Conservation (phyloP, 1,140 invertebrate species). For the Holotrichia oblita region DNA sequence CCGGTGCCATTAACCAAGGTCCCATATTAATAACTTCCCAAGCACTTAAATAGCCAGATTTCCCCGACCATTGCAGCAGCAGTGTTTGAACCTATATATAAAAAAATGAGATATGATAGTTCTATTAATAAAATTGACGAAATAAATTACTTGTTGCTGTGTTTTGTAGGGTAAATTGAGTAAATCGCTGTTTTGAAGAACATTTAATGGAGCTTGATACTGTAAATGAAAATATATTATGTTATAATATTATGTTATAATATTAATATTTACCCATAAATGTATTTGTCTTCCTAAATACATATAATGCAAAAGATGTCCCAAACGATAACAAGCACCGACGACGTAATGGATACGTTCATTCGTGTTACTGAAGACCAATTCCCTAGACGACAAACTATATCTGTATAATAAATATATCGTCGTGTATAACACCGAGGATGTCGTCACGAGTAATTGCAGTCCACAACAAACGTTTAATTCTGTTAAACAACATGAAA, state of each 20-base stretch:
- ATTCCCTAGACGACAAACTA: background rate
- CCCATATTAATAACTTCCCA: constrained; percentile 39
- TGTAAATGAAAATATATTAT: constrained; percentile 12
- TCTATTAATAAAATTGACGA: background rate
- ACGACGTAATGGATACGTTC: constrained; percentile 26
- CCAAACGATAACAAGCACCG: constrained; percentile 22
- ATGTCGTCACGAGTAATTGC: constrained; percentile 20
- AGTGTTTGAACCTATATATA: constrained; percentile 38
- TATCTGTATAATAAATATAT: constrained; percentile 36
- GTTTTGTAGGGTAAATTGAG: background rate
- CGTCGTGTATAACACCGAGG: background rate
- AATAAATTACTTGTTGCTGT: constrained; percentile 33
- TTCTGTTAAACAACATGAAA: constrained; percentile 22
- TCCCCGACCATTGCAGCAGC: constrained; percentile 35
- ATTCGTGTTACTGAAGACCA: constrained; percentile 15
- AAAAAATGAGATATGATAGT: background rate
- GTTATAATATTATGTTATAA: too few species aligned
- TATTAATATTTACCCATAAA: constrained; percentile 15
- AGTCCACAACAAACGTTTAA: constrained; percentile 22
- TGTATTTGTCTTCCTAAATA: constrained; percentile 17
- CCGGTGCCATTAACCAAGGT: constrained; percentile 35
- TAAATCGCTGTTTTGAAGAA: constrained; percentile 19
- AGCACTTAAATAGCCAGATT: background rate
- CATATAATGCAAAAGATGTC: constrained; percentile 28
- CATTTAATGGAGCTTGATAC: constrained; percentile 24